Base-by-base conservation (phyloP, 1,140 invertebrate species). In the Nylanderia fulva region DNA sequence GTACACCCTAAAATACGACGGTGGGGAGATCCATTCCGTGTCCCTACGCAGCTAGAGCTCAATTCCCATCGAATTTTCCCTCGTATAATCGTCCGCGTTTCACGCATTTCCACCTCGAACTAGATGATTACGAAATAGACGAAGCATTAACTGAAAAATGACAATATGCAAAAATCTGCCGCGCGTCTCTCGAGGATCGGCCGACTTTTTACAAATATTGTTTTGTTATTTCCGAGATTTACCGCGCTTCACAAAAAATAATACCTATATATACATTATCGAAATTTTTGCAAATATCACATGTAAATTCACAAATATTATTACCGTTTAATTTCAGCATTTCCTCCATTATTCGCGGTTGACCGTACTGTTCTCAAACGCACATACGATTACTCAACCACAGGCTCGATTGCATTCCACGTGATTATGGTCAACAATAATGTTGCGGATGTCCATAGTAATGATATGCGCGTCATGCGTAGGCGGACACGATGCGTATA, bases 71-170 rank as follows among this genome's bases (percentile, higher is more conserved):
- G 77, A 88, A 69, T 77, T 75, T 68, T 83, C 69, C 36, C 72
- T 79, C 58, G 61, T 85, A 89, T 86, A 89, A 89, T 89, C 88
- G 85, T 52, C 54, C 86, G 86, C 71, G 76, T 88, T 89, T 76
- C 68, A 83, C 87, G 76, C 86, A 64, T 60, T 76, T 88, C 84
- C 86, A 76, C 69, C 69, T 36, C 54, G 69, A 42, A 72, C 48
- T 45, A 52, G 76, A 68, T 45, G 74, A n/a, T n/a, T n/a, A n/a
- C n/a, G n/a, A n/a, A n/a, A n/a, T n/a, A n/a, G n/a, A n/a, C n/a
- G 75, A 66, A 54, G 33, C 58, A 60, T 61, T 39, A 58, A 71
- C 52, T 27, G 64, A 80, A 82, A 82, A 80, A 80, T n/a, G 45
- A 15, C 18, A 15, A 29, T 56, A 27, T n/a, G n/a, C 33, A 15